Base-by-base conservation (phyloP, 2,113 vertebrate species). In the Cygnus buccinator region DNA sequence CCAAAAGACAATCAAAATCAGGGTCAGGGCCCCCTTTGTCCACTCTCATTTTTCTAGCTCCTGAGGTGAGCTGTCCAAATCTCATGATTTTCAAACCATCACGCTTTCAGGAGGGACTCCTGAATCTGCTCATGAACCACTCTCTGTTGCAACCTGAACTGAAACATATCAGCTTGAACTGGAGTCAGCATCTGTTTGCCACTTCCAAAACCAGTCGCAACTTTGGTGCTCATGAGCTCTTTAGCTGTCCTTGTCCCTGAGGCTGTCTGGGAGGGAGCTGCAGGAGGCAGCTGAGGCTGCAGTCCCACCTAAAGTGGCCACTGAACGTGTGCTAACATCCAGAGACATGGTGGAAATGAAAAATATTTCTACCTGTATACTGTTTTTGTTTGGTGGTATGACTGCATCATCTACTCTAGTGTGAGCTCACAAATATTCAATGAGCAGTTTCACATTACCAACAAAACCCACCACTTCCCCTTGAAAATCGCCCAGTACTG, bases 231-330 rank as follows among this genome's bases (percentile, higher is more conserved):
- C 65, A 31, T 37, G 70, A 74, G 72, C 25, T 62, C 63, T 48
- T 77, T 20, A 57, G 13, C 25, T 54, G 35, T 37, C 35, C 46
- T 39, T 0, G 4, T 6, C 55, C 25, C 0, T 13, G 4, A 16
- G 25, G 22, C 8, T 65, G 37, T 41, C 25, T 10, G 52, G 19
- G 25, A 82, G 31, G 28, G 14, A 83, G 19, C 0, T 59, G 61
- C 0, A 13, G 59, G 29, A 89, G 25, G 61, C 29, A 75, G 59
- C n/a, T 70, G 76, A 76, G 55, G 43, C 17, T 88, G 59, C 68
- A 61, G 44, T 55, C 23, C 39, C 63, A 54, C 39, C 33, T n/a
- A 33, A 77, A 86, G 59, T 19, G 1, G 6, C 70, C 63, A 20
- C 0, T 67, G 31, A 55, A 54, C 1, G 2, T 5, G 5, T 54